A percentile compares a stretch with the other conserved stretches of the same genome.
Conservation (phyloP, 2,888 invertebrate genomes). For the Cecidostiba fungosa region DNA sequence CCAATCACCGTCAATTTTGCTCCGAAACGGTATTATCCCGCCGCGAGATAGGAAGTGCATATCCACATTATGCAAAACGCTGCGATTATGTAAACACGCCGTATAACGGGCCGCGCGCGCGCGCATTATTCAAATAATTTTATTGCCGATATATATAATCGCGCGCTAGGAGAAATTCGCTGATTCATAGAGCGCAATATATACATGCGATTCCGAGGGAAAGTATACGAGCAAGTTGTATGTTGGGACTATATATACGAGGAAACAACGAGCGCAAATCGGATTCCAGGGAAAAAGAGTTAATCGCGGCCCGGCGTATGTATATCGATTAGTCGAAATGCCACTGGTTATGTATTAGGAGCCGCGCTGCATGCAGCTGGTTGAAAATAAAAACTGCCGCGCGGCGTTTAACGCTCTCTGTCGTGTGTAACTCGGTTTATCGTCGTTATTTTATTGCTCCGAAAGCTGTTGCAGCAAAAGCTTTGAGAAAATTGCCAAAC, state of each 20-base stretch:
- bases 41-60: not conserved
- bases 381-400: not conserved
- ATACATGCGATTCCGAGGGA: not conserved
- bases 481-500: not conserved
- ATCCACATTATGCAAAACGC: not conserved
- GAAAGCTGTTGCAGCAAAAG: not conserved
- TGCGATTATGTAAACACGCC: not conserved
- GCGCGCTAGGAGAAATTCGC: not conserved
- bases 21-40: too few relatives aligned
- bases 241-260: too few relatives aligned
- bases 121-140: constrained; percentile 6
- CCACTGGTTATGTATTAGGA: not conserved
- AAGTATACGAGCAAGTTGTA: too few relatives aligned
- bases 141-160: not conserved
- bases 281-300: not conserved
- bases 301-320: not conserved
- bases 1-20: not conserved
- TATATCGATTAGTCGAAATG: not conserved
- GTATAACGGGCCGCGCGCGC: not conserved
- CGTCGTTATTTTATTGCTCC: not conserved
- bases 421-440: not conserved
- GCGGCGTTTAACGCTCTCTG: not conserved
- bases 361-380: too few relatives aligned
- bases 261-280: constrained; percentile 6
- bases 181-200: not conserved